A percentile compares a stretch with the other conserved stretches of the same genome.
These are phyloP conservation scores for Coregonus suidteri DNA, from an alignment of 2,797 vertebrate species.

Conservation along the genomic window DNA sequence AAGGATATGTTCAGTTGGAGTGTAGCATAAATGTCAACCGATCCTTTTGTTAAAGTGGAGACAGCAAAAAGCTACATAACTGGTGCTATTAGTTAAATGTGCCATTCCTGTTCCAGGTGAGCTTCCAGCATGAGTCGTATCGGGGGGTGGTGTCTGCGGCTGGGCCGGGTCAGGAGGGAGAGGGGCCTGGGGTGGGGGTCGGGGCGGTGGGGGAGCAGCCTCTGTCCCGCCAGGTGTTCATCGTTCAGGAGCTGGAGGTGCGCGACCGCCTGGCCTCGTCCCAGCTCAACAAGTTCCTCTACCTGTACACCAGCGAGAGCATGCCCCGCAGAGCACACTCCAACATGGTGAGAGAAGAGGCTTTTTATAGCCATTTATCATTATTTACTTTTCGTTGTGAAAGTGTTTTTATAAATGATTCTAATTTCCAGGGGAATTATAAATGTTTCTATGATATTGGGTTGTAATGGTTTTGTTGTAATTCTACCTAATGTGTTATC, in stretches of 20 bases:
- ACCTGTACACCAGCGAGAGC: slow-evolving; percentile 91
- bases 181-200: slow-evolving; percentile 40
- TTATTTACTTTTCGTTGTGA: no score
- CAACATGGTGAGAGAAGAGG: slow-evolving; percentile 83
- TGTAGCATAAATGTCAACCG: neutral
- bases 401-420: no score
- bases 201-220: slow-evolving; percentile 78
- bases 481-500: neutral
- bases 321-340: slow-evolving; percentile 90
- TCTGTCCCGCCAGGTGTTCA: slow-evolving; percentile 88
- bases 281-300: slow-evolving; percentile 93
- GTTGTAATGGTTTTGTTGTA: neutral
- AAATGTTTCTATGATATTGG: neutral
- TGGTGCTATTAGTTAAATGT: neutral
- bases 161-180: slow-evolving; percentile 64
- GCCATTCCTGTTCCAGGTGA: slow-evolving; percentile 74
- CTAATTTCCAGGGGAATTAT: no score
- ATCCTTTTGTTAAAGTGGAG: neutral
- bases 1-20: neutral
- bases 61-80: neutral
- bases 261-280: slow-evolving; percentile 89
- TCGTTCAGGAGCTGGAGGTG: slow-evolving; percentile 91
- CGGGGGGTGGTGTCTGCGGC: slow-evolving; percentile 11
- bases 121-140: slow-evolving; percentile 91
- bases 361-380: neutral